Conservation (phyloP, 2,797 vertebrate species). For the Mormyrops attenuatus region DNA sequence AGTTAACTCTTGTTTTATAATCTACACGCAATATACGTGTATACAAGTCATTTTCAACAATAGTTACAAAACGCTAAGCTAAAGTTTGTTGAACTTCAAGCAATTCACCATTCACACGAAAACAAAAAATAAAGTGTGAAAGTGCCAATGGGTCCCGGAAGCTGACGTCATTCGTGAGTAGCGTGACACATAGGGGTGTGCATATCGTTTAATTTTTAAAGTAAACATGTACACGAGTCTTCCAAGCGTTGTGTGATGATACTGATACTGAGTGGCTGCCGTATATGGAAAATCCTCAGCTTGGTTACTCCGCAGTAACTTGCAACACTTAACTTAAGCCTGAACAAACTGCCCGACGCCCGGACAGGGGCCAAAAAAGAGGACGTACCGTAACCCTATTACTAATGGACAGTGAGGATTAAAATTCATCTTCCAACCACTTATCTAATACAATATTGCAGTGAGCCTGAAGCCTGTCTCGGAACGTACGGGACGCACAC, state of each 20-base stretch:
- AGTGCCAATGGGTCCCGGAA: background rate
- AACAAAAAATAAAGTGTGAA: background rate
- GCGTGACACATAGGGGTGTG: background rate
- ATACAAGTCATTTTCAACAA: background rate
- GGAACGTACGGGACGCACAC: background rate
- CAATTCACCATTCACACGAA: background rate
- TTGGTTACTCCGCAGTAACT: background rate
- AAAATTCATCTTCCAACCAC: background rate
- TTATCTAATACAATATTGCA: background rate
- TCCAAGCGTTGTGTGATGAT: background rate
- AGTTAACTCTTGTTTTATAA: background rate
- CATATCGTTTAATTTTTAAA: background rate
- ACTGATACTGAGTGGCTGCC: background rate
- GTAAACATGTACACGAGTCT: background rate
- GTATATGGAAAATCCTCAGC: background rate
- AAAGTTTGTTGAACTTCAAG: background rate
- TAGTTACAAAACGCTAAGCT: background rate
- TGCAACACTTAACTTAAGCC: background rate
- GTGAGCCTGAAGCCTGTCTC: background rate
- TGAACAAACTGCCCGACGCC: background rate
- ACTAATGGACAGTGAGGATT: background rate
- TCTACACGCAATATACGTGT: background rate
- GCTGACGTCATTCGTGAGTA: background rate
- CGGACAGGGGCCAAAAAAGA: background rate
- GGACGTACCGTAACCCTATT: background rate